phyloP scores from a whole-genome alignment of 2,113 vertebrate species.

The Dermatemys mawii region DNA sequence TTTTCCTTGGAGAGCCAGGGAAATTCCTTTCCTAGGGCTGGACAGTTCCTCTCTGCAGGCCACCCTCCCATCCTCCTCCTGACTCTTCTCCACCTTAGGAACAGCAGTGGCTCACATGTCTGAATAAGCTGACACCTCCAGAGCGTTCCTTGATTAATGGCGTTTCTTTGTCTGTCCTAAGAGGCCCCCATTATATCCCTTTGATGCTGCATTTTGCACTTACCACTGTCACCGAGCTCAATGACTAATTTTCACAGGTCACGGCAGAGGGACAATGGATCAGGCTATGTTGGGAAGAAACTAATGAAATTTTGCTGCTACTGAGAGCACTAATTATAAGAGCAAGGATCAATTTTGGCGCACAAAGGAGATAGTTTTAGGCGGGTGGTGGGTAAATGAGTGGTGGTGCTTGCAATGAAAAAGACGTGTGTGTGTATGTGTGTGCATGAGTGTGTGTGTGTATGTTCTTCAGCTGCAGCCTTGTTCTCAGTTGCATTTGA shows the following conservation, averaged over 20 bases:
- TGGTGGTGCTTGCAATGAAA: not conserved
- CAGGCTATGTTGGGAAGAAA: constrained; percentile 65
- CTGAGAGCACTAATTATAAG: constrained; percentile 72
- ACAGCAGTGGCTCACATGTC: not conserved
- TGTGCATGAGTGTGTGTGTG: not conserved
- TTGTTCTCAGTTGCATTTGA: not conserved
- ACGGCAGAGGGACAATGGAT: constrained; percentile 74
- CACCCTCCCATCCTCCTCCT: rapidly evolving
- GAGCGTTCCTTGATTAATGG: constrained; percentile 71
- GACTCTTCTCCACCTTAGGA: rapidly evolving
- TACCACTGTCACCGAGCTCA: constrained; percentile 78
- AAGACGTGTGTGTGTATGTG: not conserved
- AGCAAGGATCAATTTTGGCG: constrained; percentile 51
- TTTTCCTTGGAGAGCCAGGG: not conserved
- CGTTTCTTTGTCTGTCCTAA: constrained; percentile 69
- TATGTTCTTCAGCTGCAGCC: constrained; percentile 30
- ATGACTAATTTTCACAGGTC: constrained; percentile 80
- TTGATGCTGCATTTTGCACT: constrained; percentile 78
- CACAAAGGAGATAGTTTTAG: constrained; percentile 60
- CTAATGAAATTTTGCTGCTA: constrained; percentile 66
- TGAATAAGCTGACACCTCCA: constrained; percentile 52
- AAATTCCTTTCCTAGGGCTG: not conserved
- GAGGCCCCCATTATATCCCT: constrained; percentile 70
- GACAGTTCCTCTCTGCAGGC: not conserved
- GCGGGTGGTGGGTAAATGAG: constrained; percentile 57